These are phyloP conservation scores for Camelus bactrianus DNA, from an alignment of 2,113 vertebrate genomes.

Conservation along the genomic window DNA sequence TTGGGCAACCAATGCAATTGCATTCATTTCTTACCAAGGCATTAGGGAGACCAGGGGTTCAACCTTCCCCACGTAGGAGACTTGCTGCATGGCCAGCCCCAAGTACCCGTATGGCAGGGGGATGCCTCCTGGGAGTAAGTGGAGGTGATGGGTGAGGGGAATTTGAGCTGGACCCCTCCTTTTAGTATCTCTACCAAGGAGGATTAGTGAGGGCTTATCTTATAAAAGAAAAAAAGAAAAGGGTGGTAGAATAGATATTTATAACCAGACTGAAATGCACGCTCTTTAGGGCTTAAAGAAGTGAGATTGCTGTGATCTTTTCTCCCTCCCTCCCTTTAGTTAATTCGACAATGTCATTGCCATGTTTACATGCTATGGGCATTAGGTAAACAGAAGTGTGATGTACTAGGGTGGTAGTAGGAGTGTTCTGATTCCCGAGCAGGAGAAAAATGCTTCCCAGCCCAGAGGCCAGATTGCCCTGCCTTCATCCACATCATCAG, in stretches of 20 bases:
- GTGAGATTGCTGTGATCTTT: not conserved
- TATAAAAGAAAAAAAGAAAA: not conserved
- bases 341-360: not conserved
- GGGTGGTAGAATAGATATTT: not conserved
- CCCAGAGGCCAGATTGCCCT: not conserved
- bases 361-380: not conserved
- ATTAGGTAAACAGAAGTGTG: not conserved
- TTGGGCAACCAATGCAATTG: not conserved
- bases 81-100: not conserved
- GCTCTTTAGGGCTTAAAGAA: constrained; percentile 9
- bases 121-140: not conserved
- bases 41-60: not conserved
- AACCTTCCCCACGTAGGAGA: not conserved
- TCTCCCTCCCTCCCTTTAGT: not conserved
- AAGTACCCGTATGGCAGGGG: not conserved
- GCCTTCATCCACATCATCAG: not conserved
- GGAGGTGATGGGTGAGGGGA: not conserved
- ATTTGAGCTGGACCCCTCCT: not conserved
- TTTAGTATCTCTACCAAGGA: not conserved
- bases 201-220: not conserved
- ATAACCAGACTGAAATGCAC: not conserved
- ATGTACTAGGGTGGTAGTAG: not conserved
- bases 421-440: not conserved
- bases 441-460: constrained; percentile 18
- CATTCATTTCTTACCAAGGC: not conserved